These are phyloP conservation scores for Cydia amplana DNA, from an alignment of 1,140 invertebrate species.

Conservation along the genomic window DNA sequence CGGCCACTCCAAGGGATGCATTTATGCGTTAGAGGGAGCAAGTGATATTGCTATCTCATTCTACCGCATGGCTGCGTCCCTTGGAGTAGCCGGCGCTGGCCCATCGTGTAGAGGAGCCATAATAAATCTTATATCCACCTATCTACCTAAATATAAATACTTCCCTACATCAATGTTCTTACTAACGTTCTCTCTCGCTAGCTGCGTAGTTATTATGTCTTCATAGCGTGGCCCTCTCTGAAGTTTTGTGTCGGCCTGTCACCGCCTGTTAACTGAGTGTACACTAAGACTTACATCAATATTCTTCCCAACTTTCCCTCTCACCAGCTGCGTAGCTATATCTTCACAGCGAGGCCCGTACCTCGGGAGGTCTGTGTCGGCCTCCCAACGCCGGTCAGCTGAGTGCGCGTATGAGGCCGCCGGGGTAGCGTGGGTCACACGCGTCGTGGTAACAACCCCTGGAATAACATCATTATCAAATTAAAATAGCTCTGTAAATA, in stretches of 20 bases:
- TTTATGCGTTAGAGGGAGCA: too few relatives aligned
- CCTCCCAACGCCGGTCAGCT: slow-evolving; percentile 88
- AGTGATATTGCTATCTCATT: too few relatives aligned
- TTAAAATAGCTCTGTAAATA: not conserved
- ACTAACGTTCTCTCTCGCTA: slow-evolving; percentile 85
- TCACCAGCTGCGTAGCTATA: slow-evolving; percentile 87
- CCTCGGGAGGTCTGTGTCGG: slow-evolving; percentile 82
- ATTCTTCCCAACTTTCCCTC: slow-evolving; percentile 82
- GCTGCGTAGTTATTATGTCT: slow-evolving; percentile 85
- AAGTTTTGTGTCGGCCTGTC: slow-evolving; percentile 88
- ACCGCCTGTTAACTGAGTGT: slow-evolving; percentile 77
- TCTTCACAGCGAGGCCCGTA: slow-evolving; percentile 82
- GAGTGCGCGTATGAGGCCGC: slow-evolving; percentile 90
- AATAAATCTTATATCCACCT: too few relatives aligned
- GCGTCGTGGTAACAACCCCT: slow-evolving; percentile 88
- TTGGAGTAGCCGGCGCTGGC: too few relatives aligned
- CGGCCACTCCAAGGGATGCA: too few relatives aligned
- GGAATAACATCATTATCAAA: slow-evolving; percentile 39
- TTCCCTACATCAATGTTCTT: slow-evolving; percentile 78
- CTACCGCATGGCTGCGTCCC: too few relatives aligned
- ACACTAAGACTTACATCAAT: slow-evolving; percentile 76
- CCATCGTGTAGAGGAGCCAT: too few relatives aligned
- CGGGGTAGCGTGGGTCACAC: slow-evolving; percentile 90
- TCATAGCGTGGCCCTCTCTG: slow-evolving; percentile 78
- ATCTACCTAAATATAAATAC: not conserved